Conservation (phyloP, 2,888 invertebrate genomes). For the Agrypnus murinus region DNA sequence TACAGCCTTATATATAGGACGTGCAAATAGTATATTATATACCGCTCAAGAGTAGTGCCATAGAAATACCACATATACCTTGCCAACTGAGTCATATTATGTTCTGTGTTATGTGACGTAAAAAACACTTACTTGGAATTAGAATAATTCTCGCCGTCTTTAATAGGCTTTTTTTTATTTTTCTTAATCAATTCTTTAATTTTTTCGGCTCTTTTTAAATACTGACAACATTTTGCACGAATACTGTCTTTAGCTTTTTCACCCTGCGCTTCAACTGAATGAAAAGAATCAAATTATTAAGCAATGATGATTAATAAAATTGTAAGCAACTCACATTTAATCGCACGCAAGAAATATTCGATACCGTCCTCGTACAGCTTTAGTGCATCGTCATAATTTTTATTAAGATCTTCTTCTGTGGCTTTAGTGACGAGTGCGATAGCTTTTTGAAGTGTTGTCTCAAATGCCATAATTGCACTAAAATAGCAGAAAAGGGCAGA, state of each 20-base stretch:
- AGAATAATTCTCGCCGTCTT: constrained; percentile 90
- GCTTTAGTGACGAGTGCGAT: constrained; percentile 99
- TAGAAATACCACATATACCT: too few relatives aligned
- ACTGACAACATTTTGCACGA: constrained; percentile 93
- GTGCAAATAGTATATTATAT: too few relatives aligned
- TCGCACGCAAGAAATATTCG: constrained; percentile 98
- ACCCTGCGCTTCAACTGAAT: constrained; percentile 94
- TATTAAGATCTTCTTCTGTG: constrained; percentile 98
- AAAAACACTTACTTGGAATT: constrained; percentile 74
- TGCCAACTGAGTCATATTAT: too few relatives aligned
- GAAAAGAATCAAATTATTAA: background rate
- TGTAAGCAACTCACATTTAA: constrained; percentile 85
- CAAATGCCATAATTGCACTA: constrained; percentile 75
- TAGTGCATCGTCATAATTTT: constrained; percentile 98
- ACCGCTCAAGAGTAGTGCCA: too few relatives aligned
- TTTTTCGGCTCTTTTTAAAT: constrained; percentile 97
- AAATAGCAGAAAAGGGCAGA: too few relatives aligned
- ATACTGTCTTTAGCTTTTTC: constrained; percentile 98
- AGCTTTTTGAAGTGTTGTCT: constrained; percentile 92
- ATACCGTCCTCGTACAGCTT: constrained; percentile 97
- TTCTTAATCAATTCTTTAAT: constrained; percentile 93
- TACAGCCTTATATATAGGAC: too few relatives aligned
- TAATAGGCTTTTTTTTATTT: constrained; percentile 90
- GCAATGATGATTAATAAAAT: constrained; percentile 15
- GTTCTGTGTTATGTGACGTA: too few relatives aligned